These are phyloP conservation scores for Elachura formosa DNA, from an alignment of 2,113 vertebrate species.

Conservation along the genomic window DNA sequence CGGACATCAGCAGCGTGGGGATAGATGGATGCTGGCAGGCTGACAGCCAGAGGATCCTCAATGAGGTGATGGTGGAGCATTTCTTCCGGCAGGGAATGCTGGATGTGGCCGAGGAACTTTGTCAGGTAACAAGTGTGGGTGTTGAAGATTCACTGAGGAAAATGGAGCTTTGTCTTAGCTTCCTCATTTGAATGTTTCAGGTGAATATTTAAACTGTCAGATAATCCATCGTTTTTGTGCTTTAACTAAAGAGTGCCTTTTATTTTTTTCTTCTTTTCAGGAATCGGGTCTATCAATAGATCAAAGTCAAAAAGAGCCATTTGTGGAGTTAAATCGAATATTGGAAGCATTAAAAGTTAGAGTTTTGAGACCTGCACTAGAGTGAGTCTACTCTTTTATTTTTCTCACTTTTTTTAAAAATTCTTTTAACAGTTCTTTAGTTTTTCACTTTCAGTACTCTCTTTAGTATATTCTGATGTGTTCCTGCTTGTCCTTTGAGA, in stretches of 20 bases:
- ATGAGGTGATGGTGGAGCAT: slow-evolving; percentile 85
- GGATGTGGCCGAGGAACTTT: slow-evolving; percentile 83
- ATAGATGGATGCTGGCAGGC: slow-evolving; percentile 85
- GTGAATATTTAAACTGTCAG: not conserved
- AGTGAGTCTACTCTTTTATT: slow-evolving; percentile 70
- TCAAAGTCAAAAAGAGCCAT: slow-evolving; percentile 83
- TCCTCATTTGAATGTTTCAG: not conserved
- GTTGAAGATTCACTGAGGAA: not conserved
- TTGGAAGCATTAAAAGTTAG: slow-evolving; percentile 83
- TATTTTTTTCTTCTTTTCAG: slow-evolving; percentile 38
- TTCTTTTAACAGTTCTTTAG: not conserved
- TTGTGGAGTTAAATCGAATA: slow-evolving; percentile 85
- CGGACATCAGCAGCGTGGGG: slow-evolving; percentile 83
- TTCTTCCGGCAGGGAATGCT: slow-evolving; percentile 85
- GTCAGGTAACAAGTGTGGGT: slow-evolving; percentile 70
- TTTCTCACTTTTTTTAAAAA: not conserved
- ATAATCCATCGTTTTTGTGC: not conserved
- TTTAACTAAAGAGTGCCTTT: not conserved
- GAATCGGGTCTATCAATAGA: slow-evolving; percentile 85
- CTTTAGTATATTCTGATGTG: not conserved
- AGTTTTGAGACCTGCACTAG: slow-evolving; percentile 82
- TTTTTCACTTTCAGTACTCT: not conserved
- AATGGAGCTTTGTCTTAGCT: not conserved
- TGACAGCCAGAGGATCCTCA: slow-evolving; percentile 82
- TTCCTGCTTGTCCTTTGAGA: not conserved